Evolutionary conservation across 2,113 vertebrate species (phyloP).

Genomic region (Psilopogon haemacephalus): DNA sequence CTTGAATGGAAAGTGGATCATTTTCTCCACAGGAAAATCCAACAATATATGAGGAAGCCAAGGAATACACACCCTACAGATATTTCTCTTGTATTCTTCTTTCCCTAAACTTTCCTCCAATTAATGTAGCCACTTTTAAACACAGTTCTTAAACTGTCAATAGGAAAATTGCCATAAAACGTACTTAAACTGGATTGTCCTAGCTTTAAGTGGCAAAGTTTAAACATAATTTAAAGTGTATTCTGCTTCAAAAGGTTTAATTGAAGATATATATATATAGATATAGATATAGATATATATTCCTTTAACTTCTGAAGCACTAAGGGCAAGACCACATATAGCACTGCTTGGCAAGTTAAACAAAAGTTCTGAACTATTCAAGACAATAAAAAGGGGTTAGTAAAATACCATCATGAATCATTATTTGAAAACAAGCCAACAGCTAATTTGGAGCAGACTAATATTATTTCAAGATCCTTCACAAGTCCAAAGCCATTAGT

Average conservation of each 20-base stretch:
- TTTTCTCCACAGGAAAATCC: background rate
- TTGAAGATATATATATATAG: background rate
- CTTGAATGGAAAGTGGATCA: background rate
- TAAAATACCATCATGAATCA: conserved; percentile 65
- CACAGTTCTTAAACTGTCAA: background rate
- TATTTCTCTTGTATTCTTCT: background rate
- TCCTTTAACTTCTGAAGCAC: background rate
- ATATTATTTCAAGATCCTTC: conserved; percentile 57
- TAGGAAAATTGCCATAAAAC: background rate
- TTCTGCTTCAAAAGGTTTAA: background rate
- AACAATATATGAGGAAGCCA: background rate
- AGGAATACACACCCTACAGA: background rate
- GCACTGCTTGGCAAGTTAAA: conserved; percentile 27
- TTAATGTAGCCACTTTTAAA: background rate
- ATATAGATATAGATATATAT: background rate
- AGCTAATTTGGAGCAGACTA: conserved; percentile 54
- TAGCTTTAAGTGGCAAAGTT: background rate
- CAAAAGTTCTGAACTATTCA: conserved; percentile 50
- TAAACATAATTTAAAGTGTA: background rate
- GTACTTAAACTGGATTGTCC: background rate
- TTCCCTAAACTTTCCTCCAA: background rate
- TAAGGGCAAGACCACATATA: background rate
- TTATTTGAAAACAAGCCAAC: conserved; percentile 63
- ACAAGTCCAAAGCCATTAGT: conserved; percentile 44
- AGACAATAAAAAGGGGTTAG: conserved; percentile 43